Base-by-base conservation (phyloP, 2,888 invertebrate species). In the Neuroscelio doddi region DNA sequence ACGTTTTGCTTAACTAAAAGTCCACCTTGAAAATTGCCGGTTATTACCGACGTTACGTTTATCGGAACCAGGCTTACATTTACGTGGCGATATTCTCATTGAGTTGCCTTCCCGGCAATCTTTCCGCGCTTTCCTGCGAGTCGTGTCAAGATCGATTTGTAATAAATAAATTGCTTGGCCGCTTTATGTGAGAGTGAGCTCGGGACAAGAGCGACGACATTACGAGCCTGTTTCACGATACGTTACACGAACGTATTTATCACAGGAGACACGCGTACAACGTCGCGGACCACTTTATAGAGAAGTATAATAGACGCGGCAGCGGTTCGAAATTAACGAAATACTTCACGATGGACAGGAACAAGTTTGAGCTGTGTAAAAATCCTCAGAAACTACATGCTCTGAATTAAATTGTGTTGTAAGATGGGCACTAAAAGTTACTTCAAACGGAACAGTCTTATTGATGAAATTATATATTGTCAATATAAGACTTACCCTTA, bases 401-500 rank as follows among this genome's bases (percentile, higher is more conserved):
- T 55, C 44, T 41, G 21, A 36, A 47, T 50, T 45, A 51, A 45
- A 58, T 45, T 5, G 14, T 16, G 10, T 10, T 15, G 27, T 36
- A 15, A 45, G 17, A 36, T 14, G 14, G n/a, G n/a, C n/a, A n/a
- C n/a, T n/a, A n/a, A n/a, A n/a, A n/a, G n/a, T n/a, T n/a, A n/a
- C n/a, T n/a, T n/a, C n/a, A n/a, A n/a, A n/a, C n/a, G n/a, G n/a
- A n/a, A n/a, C n/a, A n/a, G n/a, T n/a, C n/a, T n/a, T n/a, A n/a
- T n/a, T n/a, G n/a, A n/a, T n/a, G n/a, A n/a, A n/a, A n/a, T n/a
- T n/a, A n/a, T n/a, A n/a, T n/a, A n/a, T n/a, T n/a, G n/a, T n/a
- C n/a, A n/a, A n/a, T n/a, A n/a, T n/a, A n/a, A n/a, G n/a, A n/a
- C 93, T 92, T 87, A 95, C 94, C 89, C 94, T 89, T 85, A 95